Base-by-base conservation (phyloP, 1,140 invertebrate genomes). In the Laupala kohalensis region DNA sequence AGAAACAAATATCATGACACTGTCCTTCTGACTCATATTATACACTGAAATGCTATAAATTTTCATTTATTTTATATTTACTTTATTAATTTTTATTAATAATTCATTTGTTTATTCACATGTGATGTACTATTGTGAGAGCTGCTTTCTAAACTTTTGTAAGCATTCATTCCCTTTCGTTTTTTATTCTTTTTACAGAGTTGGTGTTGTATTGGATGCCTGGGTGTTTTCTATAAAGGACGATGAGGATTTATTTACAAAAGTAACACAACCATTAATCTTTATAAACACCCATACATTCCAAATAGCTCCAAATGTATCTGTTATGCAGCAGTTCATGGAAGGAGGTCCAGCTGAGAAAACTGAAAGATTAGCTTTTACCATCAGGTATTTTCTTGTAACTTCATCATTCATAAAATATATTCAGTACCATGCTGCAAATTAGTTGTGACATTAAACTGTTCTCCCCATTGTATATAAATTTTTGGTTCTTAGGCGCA, bases 221-320 rank as follows among this genome's bases (percentile, higher is more conserved):
- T 91, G 89, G 89, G 87, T 90, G 85, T 88, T 86, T 76, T 86
- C 89, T 0, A 77, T 90, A 28, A 86, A 86, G 77, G 79, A 83
- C 19, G 82, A 86, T 71, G 76, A 80, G 24, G 74, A 80, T 3
- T 70, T 88, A 0, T 81, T 82, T 69, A 67, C 77, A 12, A 77
- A 80, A 28, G 78, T 87, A 3, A 76, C 77, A 19, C 84, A 88
- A 77, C 87, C 87, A 9, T 75, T 88, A 13, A 73, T 90, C 0
- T 85, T 89, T 77, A 78, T 90, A 9, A 89, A 89, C 77, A 86
- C 86, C 37, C 84, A 88, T 76, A 85, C 84, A n/a, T 89, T 90
- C 78, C 87, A 90, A 77, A 86, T 87, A 73, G 76, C 79, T 69
- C 78, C 80, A 62, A 90, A 89, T 76, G 77, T 89, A 0, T 78